Base-by-base conservation (phyloP, 2,797 vertebrate genomes). In the Prionace glauca region DNA sequence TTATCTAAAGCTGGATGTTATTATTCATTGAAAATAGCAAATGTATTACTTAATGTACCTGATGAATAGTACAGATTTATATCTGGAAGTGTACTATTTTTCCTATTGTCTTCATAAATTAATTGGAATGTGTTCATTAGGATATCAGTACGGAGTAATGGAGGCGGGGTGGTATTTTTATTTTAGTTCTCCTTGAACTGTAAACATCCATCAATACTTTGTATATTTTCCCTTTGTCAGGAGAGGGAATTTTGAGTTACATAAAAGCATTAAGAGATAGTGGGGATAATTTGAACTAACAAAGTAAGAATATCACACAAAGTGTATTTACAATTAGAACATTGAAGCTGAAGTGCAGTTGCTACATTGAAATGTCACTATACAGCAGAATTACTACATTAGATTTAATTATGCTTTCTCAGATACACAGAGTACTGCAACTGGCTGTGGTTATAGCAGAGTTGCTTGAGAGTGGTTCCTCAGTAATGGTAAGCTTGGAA, bases 401-500 rank as follows among this genome's bases (percentile, higher is more conserved):
- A 12, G 20, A 56, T 94, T 94, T 56, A 14, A 26, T 74, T 95
- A 84, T 22, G 96, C 96, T 96, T 96, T 97, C 96, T 95, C 97
- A 99, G 99, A 98, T 99, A 97, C 99, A 99, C 97, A 99, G 98
- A 97, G 97, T 99, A 96, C 97, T 99, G 97, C 99, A 99, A 60
- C 97, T 99, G 97, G 98, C 98, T 81, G 96, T 99, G 96, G 97
- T 98, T 96, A 97, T 99, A 96, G 98, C 99, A 96, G 99, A 99
- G 97, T 98, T 99, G 69, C 98, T 99, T 96, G 99, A 99, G 97
- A 98, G 98, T 84, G 99, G 99, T 96, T 99, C 99, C 71, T 99
- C 99, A 41, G 99, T 98, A 96, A 97, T 99, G 97, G 97, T 99
- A 96, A 99, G 99, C 97, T 98, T 99, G 97, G 99, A 99, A 97